Evolutionary conservation across 2,113 vertebrate genomes (phyloP).

Genomic region (Lontra canadensis): DNA sequence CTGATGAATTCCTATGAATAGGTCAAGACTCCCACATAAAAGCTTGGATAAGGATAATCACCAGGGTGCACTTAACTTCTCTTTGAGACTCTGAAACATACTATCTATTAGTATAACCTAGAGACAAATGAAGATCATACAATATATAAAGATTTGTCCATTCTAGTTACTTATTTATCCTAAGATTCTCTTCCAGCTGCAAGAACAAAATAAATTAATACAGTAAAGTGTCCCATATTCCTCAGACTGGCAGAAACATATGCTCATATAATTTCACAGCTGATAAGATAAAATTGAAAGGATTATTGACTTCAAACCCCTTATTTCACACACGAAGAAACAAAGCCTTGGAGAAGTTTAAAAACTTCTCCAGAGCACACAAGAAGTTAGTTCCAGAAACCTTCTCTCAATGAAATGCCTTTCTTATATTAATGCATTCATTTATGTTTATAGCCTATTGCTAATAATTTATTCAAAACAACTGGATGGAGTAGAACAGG

Average conservation of each 20-base stretch:
- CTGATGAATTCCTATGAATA: neutral
- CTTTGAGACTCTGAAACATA: neutral
- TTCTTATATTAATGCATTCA: neutral
- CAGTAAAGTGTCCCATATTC: neutral
- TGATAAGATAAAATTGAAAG: neutral
- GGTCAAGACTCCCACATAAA: neutral
- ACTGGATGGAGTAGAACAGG: neutral
- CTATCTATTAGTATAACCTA: neutral
- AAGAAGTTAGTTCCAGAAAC: neutral
- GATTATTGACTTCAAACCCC: neutral
- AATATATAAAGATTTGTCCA: neutral
- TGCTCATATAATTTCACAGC: neutral
- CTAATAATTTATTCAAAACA: neutral
- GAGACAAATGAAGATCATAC: neutral
- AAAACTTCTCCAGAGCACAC: neutral
- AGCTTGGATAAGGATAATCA: neutral
- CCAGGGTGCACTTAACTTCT: neutral
- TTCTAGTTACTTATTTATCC: neutral
- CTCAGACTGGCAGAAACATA: neutral
- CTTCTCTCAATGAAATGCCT: neutral
- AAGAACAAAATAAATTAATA: neutral
- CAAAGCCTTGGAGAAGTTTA: neutral
- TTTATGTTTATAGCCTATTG: neutral
- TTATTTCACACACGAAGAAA: conserved; percentile 38
- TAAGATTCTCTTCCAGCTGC: neutral